A percentile compares a stretch with the other conserved stretches of the same genome.
Conservation (phyloP, 2,888 invertebrate species). For the Callyntrura sp. region DNA sequence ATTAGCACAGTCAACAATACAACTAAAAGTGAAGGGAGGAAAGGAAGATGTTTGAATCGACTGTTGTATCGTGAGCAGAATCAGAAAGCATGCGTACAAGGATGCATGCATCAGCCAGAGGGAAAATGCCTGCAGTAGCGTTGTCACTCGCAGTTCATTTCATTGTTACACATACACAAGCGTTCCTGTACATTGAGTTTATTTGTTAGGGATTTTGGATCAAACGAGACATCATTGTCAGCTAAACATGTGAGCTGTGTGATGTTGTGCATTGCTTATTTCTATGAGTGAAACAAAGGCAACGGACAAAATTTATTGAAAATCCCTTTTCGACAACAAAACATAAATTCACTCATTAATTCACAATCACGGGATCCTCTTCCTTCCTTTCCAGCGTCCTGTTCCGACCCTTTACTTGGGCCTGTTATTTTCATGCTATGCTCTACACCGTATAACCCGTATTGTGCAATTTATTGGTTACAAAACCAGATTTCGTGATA, state of each 20-base stretch:
- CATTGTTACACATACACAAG: neutral
- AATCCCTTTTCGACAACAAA: neutral
- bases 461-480: conserved; percentile 35
- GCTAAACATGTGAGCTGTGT: no score
- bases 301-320: conserved; percentile 61
- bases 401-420: conserved; percentile 11
- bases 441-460: neutral
- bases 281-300: neutral
- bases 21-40: conserved; percentile 43
- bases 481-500: conserved; percentile 26
- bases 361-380: conserved; percentile 73
- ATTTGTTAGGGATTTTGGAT: neutral
- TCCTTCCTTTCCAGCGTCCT: conserved; percentile 60
- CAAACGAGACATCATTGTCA: neutral
- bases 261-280: neutral
- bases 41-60: neutral
- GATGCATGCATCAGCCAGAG: neutral
- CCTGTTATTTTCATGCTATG: neutral
- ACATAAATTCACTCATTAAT: conserved; percentile 32
- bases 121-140: neutral
- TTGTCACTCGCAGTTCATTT: neutral
- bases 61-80: neutral
- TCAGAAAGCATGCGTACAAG: neutral
- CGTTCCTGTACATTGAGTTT: neutral
- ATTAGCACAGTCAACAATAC: conserved; percentile 24